Conservation (phyloP, 2,113 vertebrate species). For the Xiphophorus maculatus region DNA sequence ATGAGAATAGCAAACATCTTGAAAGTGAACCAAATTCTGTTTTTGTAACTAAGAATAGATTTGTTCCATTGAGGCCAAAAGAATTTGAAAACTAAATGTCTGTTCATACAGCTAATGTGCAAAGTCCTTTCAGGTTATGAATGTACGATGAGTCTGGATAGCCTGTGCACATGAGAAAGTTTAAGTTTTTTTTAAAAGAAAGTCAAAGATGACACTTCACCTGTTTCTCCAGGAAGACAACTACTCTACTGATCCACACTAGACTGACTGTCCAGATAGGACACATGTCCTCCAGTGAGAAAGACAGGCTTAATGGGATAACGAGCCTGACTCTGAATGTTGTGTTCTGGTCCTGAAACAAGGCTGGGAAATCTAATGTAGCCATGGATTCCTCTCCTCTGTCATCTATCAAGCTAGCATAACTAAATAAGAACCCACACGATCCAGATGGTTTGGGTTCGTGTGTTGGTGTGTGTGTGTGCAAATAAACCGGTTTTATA, state of each 20-base stretch:
- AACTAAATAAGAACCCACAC: constrained; percentile 28
- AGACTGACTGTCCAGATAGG: too few relatives aligned
- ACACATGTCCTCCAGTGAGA: background rate
- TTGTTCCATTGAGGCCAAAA: too few relatives aligned
- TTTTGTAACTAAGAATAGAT: too few relatives aligned
- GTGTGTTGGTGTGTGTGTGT: background rate
- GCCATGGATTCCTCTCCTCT: constrained; percentile 56
- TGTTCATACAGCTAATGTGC: too few relatives aligned
- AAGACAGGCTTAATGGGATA: constrained; percentile 7
- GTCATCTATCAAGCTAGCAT: constrained; percentile 58
- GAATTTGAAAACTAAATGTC: too few relatives aligned
- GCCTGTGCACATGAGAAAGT: constrained; percentile 8
- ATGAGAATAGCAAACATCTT: too few relatives aligned
- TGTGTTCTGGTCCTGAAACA: constrained; percentile 31
- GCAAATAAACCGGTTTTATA: constrained; percentile 56
- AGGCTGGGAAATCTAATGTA: constrained; percentile 69
- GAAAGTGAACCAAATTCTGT: too few relatives aligned
- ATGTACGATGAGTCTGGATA: too few relatives aligned
- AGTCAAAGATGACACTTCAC: constrained; percentile 1
- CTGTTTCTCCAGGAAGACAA: background rate
- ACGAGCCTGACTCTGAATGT: constrained; percentile 55
- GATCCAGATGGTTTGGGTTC: constrained; percentile 15
- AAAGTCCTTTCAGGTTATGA: too few relatives aligned
- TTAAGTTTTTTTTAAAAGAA: background rate
- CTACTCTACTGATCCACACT: background rate